These are phyloP conservation scores for Schlechtendalia chinensis DNA, from an alignment of 1,140 invertebrate species.

Conservation along the genomic window DNA sequence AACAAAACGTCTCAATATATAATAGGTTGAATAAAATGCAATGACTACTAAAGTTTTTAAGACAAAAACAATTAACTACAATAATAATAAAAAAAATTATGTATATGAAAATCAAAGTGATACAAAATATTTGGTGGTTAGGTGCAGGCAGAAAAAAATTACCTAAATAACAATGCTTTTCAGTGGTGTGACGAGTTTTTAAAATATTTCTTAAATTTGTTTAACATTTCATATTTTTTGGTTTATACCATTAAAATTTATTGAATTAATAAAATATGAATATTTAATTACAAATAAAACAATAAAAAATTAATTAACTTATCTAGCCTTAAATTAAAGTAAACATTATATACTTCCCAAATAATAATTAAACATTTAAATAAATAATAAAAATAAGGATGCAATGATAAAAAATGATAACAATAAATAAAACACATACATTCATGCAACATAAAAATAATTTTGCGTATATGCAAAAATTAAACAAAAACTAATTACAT, in stretches of 20 bases:
- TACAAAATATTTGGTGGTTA: slow-evolving; percentile 19
- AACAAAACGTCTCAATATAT: neutral
- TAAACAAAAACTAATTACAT: neutral
- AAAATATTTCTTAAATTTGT: neutral
- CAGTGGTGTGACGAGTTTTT: slow-evolving; percentile 1
- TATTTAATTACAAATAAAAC: neutral
- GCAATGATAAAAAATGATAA: neutral
- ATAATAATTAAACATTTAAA: neutral
- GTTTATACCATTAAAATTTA: neutral
- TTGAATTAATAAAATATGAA: slow-evolving; percentile 6
- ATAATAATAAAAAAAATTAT: neutral
- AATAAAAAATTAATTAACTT: neutral
- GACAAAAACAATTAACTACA: neutral
- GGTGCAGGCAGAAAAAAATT: neutral
- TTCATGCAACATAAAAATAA: slow-evolving; percentile 14
- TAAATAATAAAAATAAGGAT: neutral
- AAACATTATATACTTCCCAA: neutral
- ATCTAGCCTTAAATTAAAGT: neutral
- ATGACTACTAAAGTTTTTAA: neutral
- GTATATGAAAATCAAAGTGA: neutral
- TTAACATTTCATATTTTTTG: neutral
- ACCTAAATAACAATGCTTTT: slow-evolving; percentile 3
- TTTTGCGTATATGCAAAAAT: neutral
- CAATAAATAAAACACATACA: slow-evolving; percentile 11
- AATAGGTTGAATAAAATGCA: neutral